Percentiles rank a stretch among this genome's conserved stretches.
Evolutionary conservation across 1,140 invertebrate genomes (phyloP).

Genomic region (Nasonia giraulti): DNA sequence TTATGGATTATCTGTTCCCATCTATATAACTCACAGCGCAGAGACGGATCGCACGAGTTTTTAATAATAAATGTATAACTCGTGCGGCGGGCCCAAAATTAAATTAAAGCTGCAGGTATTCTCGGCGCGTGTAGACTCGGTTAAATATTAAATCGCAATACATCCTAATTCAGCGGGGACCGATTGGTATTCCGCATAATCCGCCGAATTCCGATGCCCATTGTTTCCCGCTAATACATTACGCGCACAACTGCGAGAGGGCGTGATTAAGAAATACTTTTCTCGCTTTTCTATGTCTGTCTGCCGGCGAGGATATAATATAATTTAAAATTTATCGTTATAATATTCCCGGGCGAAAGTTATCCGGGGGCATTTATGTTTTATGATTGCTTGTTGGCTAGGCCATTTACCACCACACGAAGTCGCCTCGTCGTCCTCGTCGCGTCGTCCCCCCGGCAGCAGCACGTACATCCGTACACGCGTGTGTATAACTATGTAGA

Average conservation of each 20-base stretch:
- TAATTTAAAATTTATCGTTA: slow-evolving; percentile 5
- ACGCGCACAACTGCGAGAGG: background rate
- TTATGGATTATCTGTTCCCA: too few species aligned
- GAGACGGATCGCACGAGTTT: too few species aligned
- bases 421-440: background rate
- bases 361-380: background rate
- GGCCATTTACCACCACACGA: background rate
- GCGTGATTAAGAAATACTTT: background rate
- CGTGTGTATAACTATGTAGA: too few species aligned
- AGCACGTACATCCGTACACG: background rate
- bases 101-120: too few species aligned
- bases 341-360: background rate
- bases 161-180: too few species aligned
- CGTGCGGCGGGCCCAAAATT: too few species aligned
- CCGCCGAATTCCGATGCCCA: background rate
- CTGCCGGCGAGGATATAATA: background rate
- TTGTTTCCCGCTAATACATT: background rate
- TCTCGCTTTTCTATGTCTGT: background rate
- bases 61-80: too few species aligned
- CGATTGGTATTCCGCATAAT: too few species aligned
- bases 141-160: background rate
- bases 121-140: too few species aligned
- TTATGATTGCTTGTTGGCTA: slow-evolving; percentile 1
- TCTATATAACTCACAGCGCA: too few species aligned
- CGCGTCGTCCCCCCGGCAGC: background rate